Base-by-base conservation (phyloP, 2,113 vertebrate species). In the Protomyctophum bolini region DNA sequence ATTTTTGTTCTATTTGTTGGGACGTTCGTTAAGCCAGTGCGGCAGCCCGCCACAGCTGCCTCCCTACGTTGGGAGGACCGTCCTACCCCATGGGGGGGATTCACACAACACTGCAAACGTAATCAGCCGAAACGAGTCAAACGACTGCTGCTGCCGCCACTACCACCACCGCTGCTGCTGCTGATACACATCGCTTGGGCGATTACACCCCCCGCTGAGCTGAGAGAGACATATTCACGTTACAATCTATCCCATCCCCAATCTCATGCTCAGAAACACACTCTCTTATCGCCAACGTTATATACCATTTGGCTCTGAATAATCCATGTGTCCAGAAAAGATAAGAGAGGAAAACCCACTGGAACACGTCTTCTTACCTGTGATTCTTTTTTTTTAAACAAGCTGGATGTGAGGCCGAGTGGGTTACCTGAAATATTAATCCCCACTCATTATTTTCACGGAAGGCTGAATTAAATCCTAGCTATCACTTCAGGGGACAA, bases 401-500 rank as follows among this genome's bases (percentile, higher is more conserved):
- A 54, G 47, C 58, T 28, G 14, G 56, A 21, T 21, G 21, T 21
- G 21, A n/a, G 82, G 64, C 51, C 12, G 59, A 79, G 41, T 6
- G 6, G 2, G 70, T 80, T 71, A 46, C 79, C 69, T 73, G 48
- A 75, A 77, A 71, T n/a, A 1, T 45, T 76, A 84, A 88, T 87
- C 75, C 70, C n/a, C 3, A 58, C 3, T 81, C 14, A 64, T 57
- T 21, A 11, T 60, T 50, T 58, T 50, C 58, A 67, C 9, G 63
- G 62, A 58, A 64, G 66, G 50, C n/a, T n/a, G 72, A 81, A 75
- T 75, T 66, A 72, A 80, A 54, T 80, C 74, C 72, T 70, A 70
- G 74, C 86, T 81, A 85, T 86, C 83, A 78, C 73, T 78, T 73
- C 10, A 7, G 75, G 33, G 72, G 76, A 88, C 77, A 82, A 63